These are phyloP conservation scores for Amphipyra tragopoginis DNA, from an alignment of 2,888 invertebrate species.

Conservation along the genomic window DNA sequence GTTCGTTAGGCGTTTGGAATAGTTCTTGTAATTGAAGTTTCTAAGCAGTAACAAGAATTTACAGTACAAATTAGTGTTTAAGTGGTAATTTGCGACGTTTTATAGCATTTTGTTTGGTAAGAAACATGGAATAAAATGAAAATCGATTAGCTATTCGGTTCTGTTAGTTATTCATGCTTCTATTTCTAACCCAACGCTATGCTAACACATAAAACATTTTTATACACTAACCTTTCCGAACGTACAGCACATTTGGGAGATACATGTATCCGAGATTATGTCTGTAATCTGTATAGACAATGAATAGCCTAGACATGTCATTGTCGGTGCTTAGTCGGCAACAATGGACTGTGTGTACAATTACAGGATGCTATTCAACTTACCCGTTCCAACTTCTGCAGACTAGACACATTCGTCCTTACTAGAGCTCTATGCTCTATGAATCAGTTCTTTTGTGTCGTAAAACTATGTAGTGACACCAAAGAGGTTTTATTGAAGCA, in stretches of 20 bases:
- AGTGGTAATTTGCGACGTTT: slow-evolving; percentile 1
- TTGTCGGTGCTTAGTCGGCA: slow-evolving; percentile 23
- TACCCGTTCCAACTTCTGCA: slow-evolving; percentile 26
- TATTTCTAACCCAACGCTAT: no score
- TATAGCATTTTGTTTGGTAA: slow-evolving; percentile 4
- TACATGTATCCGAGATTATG: slow-evolving; percentile 5
- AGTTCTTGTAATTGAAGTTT: slow-evolving; percentile 30
- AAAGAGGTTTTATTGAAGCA: not conserved
- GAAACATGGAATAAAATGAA: slow-evolving; percentile 5
- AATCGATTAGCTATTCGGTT: not conserved
- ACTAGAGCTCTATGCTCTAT: slow-evolving; percentile 25
- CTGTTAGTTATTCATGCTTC: no score
- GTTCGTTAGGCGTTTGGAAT: slow-evolving; percentile 17
- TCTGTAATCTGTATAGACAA: slow-evolving; percentile 11
- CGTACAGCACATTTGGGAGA: not conserved
- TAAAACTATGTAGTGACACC: not conserved
- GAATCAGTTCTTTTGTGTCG: slow-evolving; percentile 21
- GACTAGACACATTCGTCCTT: slow-evolving; percentile 31
- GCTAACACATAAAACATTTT: no score
- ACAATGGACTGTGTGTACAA: slow-evolving; percentile 35
- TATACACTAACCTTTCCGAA: not conserved
- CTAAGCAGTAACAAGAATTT: slow-evolving; percentile 14
- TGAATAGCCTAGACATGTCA: slow-evolving; percentile 34
- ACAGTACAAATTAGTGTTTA: slow-evolving; percentile 14
- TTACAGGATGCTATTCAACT: slow-evolving; percentile 42